Evolutionary conservation across 2,113 vertebrate genomes (phyloP).

Genomic region (Rallus limicola): DNA sequence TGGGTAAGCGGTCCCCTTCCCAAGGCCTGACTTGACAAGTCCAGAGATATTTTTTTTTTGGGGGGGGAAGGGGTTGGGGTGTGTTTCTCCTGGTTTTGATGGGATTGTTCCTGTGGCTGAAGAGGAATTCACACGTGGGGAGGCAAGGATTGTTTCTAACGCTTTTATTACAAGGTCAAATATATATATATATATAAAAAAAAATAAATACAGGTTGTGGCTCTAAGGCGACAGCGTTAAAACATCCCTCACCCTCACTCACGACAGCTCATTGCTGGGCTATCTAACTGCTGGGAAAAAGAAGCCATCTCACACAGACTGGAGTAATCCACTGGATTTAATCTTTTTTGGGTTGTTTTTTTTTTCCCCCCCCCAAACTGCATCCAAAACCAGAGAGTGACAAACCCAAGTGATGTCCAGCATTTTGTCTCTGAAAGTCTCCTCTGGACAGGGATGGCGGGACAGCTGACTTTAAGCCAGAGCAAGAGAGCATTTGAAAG

Average conservation of each 20-base stretch:
- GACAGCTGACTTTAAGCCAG: not conserved
- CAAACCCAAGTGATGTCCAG: not conserved
- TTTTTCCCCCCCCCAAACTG: not conserved
- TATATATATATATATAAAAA: too few species aligned
- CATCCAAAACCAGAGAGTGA: not conserved
- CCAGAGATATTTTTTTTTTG: not conserved
- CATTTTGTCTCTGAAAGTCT: not conserved
- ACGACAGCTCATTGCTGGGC: too few species aligned
- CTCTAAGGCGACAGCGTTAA: not conserved
- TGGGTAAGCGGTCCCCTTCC: not conserved
- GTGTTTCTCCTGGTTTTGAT: too few species aligned
- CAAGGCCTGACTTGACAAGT: not conserved
- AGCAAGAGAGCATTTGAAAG: slow-evolving; percentile 5
- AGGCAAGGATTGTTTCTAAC: not conserved
- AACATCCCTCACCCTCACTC: not conserved
- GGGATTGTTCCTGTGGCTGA: too few species aligned
- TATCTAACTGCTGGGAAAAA: not conserved
- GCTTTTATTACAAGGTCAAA: not conserved
- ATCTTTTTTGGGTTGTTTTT: not conserved
- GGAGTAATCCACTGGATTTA: slow-evolving; percentile 36
- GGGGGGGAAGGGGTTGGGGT: too few species aligned
- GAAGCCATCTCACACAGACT: not conserved
- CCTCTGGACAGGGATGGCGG: not conserved
- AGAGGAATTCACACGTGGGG: not conserved
- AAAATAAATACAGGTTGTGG: not conserved